Evolutionary conservation across 2,113 vertebrate species (phyloP).

Genomic region (Tachysurus fulvidraco): DNA sequence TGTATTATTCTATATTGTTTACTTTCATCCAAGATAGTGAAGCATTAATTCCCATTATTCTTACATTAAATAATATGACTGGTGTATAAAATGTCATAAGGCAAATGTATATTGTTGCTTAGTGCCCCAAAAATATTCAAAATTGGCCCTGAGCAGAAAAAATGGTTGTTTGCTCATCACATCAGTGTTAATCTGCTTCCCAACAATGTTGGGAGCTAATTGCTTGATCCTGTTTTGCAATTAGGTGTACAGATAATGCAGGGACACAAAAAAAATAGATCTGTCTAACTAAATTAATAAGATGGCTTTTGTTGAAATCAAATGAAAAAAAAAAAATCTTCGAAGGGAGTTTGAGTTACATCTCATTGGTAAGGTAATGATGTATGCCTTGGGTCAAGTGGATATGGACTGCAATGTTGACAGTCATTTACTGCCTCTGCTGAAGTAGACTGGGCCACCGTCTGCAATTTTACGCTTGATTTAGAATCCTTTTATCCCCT

Average conservation of each 20-base stretch:
- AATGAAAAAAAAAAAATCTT: constrained; percentile 54
- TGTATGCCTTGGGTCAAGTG: constrained; percentile 67
- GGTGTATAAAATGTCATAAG: background rate
- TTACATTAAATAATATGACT: background rate
- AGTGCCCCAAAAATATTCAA: background rate
- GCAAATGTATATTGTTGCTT: background rate
- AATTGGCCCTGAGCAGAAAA: background rate
- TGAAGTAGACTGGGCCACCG: constrained; percentile 67
- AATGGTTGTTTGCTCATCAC: background rate
- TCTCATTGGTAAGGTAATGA: constrained; percentile 76
- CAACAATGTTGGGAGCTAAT: background rate
- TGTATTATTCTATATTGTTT: background rate
- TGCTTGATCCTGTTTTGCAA: background rate
- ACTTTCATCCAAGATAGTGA: background rate
- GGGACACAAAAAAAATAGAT: constrained; percentile 14
- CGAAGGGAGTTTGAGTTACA: constrained; percentile 65
- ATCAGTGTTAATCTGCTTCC: constrained; percentile 18
- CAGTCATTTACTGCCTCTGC: constrained; percentile 73
- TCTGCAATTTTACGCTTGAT: constrained; percentile 78
- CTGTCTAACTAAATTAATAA: constrained; percentile 26
- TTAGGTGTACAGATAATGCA: constrained; percentile 5
- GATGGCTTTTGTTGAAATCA: constrained; percentile 59
- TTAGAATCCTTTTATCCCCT: constrained; percentile 69
- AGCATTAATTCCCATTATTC: background rate
- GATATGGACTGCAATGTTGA: constrained; percentile 64